phyloP scores from a whole-genome alignment of 2,888 invertebrate species.

The Fissipunctia ypsillon region DNA sequence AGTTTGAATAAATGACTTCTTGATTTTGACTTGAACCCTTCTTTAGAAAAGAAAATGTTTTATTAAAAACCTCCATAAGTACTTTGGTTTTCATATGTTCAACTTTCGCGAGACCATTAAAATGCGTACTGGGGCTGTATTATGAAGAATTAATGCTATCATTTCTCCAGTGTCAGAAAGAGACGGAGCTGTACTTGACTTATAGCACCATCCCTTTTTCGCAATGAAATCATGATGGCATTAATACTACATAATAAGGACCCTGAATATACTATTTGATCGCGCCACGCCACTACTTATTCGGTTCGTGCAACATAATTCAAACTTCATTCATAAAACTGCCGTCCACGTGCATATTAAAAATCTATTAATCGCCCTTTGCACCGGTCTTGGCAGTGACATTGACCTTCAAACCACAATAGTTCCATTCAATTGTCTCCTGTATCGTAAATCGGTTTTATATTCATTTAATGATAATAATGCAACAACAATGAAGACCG shows the following conservation, averaged over 20 bases:
- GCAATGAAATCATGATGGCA: too few species aligned
- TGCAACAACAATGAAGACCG: constrained; percentile 78
- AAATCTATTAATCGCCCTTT: constrained; percentile 64
- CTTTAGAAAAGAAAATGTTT: too few species aligned
- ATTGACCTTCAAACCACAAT: constrained; percentile 80
- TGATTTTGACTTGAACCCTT: too few species aligned
- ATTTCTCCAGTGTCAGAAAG: too few species aligned
- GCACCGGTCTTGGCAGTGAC: constrained; percentile 84
- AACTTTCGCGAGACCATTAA: neutral
- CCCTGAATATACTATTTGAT: neutral
- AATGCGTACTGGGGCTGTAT: too few species aligned
- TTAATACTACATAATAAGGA: too few species aligned
- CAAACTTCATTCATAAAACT: constrained; percentile 26
- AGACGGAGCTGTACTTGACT: too few species aligned
- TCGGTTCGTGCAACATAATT: constrained; percentile 36
- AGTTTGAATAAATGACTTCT: too few species aligned
- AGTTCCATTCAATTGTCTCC: constrained; percentile 76
- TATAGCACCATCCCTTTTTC: too few species aligned
- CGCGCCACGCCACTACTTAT: neutral
- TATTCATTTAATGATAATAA: constrained; percentile 84
- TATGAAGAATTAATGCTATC: too few species aligned
- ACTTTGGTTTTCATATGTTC: neutral
- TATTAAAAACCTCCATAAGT: neutral
- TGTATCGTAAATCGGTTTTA: constrained; percentile 83
- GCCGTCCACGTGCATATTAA: constrained; percentile 48